phyloP scores from a whole-genome alignment of 2,888 invertebrate species.

The Teleogryllus oceanicus region DNA sequence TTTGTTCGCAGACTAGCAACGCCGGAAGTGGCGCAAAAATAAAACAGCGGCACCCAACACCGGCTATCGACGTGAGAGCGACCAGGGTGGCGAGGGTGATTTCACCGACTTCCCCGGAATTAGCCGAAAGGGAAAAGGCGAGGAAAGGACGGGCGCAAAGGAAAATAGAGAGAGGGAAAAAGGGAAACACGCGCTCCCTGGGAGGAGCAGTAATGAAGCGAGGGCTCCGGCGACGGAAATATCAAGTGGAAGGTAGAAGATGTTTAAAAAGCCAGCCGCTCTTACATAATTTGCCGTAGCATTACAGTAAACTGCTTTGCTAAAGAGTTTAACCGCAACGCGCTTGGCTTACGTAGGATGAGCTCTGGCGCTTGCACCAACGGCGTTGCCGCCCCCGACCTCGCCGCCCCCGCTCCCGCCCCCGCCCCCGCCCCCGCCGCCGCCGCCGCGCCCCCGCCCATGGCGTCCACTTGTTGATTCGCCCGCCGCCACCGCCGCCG shows the following conservation, averaged over 20 bases:
- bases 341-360: conserved; percentile 1
- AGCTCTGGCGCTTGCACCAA: neutral
- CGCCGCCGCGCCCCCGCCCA: conserved; percentile 37
- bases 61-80: too few species aligned
- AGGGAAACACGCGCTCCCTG: too few species aligned
- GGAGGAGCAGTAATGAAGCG: too few species aligned
- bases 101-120: too few species aligned
- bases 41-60: too few species aligned
- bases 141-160: too few species aligned
- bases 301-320: conserved; percentile 9
- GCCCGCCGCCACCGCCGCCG: conserved; percentile 34
- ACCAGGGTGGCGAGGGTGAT: too few species aligned
- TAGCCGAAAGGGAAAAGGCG: too few species aligned
- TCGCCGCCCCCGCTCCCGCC: neutral
- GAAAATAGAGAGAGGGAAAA: too few species aligned
- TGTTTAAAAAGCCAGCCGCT: neutral
- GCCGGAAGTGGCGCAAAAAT: too few species aligned
- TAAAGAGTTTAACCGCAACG: neutral
- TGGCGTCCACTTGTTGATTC: conserved; percentile 20
- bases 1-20: too few species aligned
- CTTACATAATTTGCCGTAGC: conserved; percentile 7
- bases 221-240: too few species aligned
- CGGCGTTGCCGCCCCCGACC: neutral
- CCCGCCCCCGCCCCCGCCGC: neutral
- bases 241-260: neutral